phyloP scores from a whole-genome alignment of 92 coral and sea anemone genomes.

The Phenganax subtilis region DNA sequence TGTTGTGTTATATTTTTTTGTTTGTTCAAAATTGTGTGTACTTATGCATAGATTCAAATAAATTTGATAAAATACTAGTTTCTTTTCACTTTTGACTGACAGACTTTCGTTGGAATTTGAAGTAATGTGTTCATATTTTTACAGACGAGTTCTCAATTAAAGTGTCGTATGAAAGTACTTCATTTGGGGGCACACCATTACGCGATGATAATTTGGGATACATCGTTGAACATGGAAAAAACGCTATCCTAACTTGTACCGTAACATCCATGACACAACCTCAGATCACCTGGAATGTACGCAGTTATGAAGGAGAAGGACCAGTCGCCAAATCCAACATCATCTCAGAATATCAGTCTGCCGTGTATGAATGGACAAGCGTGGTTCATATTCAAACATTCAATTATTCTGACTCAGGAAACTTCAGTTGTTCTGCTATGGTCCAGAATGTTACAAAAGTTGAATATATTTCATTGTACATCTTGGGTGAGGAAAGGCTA shows the following conservation, averaged over 20 bases:
- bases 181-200: not conserved
- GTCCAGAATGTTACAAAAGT: not conserved
- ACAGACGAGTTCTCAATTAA: not conserved
- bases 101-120: not conserved
- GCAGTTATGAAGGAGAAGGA: not conserved
- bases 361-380: constrained; percentile 8
- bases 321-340: not conserved
- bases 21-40: too few species aligned
- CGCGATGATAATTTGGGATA: constrained; percentile 6
- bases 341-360: not conserved
- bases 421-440: constrained; percentile 6
- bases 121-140: too few species aligned
- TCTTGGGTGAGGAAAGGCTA: not conserved
- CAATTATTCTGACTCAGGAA: constrained; percentile 7
- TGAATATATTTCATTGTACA: not conserved
- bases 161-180: not conserved
- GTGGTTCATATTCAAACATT: not conserved
- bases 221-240: constrained; percentile 4
- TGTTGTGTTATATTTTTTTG: too few species aligned
- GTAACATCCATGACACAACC: not conserved
- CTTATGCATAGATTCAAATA: too few species aligned
- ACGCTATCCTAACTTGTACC: not conserved
- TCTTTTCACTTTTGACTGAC: not conserved
- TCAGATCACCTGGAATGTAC: not conserved
- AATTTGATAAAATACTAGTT: too few species aligned